A percentile compares a stretch with the other conserved stretches of the same genome.
phyloP scores from a whole-genome alignment of 1,140 invertebrate species.

The Nasonia longicornis region DNA sequence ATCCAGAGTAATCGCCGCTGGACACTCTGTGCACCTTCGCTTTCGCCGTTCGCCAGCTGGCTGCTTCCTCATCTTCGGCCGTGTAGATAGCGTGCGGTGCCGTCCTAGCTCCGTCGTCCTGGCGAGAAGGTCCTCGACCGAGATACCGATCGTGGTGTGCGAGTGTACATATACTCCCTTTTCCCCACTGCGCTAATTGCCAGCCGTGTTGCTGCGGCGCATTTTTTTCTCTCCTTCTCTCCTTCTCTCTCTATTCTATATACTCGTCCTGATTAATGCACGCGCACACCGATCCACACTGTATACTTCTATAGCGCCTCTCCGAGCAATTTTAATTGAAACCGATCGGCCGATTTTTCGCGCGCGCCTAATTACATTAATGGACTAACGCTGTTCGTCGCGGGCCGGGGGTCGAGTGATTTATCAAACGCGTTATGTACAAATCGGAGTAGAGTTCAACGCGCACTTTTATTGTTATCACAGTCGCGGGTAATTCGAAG shows the following conservation, averaged over 20 bases:
- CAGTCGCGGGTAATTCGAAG: too few relatives aligned
- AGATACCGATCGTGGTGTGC: not conserved
- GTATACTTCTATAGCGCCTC: too few relatives aligned
- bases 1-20: not conserved
- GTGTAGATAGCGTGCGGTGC: not conserved
- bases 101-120: not conserved
- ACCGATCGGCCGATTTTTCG: not conserved
- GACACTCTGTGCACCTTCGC: not conserved
- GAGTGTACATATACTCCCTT: not conserved
- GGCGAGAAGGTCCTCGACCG: not conserved
- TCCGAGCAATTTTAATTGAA: not conserved
- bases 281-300: not conserved
- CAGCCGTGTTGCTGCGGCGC: not conserved
- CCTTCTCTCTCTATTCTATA: not conserved
- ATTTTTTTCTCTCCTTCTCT: not conserved
- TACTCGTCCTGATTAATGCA: not conserved
- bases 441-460: too few relatives aligned
- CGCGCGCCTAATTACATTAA: not conserved
- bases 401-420: too few relatives aligned
- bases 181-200: slow-evolving; percentile 1
- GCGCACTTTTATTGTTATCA: not conserved
- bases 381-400: not conserved
- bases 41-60: not conserved
- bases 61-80: not conserved
- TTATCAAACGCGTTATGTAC: too few relatives aligned